A percentile compares a stretch with the other conserved stretches of the same genome.
phyloP scores from a whole-genome alignment of 2,113 vertebrate genomes.

The Oceanites oceanicus region DNA sequence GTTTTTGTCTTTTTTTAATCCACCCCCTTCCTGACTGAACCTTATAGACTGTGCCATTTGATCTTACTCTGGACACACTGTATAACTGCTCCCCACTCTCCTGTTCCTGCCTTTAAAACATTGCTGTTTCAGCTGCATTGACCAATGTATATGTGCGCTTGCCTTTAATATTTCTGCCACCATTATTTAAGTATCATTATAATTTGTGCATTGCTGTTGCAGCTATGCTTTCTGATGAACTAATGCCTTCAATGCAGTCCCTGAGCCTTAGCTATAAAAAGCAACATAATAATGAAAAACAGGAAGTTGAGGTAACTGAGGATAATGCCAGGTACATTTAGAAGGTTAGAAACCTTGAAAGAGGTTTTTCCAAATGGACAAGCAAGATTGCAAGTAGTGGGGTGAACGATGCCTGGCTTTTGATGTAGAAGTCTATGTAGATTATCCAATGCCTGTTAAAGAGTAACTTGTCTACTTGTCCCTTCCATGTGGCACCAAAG shows the following conservation, averaged over 20 bases:
- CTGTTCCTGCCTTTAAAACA: not conserved
- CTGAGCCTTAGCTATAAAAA: not conserved
- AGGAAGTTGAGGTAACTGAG: not conserved
- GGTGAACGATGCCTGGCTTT: not conserved
- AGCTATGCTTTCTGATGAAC: not conserved
- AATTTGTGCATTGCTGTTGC: not conserved
- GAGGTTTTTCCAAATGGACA: not conserved
- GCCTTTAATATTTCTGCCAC: not conserved
- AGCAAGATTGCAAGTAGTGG: not conserved
- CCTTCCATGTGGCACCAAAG: not conserved
- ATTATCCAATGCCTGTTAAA: not conserved
- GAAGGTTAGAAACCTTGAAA: not conserved
- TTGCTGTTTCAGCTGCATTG: not conserved
- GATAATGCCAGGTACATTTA: not conserved
- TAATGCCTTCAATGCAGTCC: not conserved
- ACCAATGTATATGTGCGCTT: accelerated
- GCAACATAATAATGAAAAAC: not conserved
- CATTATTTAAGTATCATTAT: not conserved
- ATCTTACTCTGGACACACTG: not conserved
- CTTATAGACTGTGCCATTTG: not conserved
- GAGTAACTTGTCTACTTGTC: not conserved
- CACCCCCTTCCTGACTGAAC: not conserved
- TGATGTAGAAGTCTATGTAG: not conserved
- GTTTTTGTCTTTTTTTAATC: constrained; percentile 14
- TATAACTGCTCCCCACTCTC: not conserved